These are phyloP conservation scores for Metridium senile DNA, from an alignment of 92 coral and sea anemone species.

Conservation along the genomic window DNA sequence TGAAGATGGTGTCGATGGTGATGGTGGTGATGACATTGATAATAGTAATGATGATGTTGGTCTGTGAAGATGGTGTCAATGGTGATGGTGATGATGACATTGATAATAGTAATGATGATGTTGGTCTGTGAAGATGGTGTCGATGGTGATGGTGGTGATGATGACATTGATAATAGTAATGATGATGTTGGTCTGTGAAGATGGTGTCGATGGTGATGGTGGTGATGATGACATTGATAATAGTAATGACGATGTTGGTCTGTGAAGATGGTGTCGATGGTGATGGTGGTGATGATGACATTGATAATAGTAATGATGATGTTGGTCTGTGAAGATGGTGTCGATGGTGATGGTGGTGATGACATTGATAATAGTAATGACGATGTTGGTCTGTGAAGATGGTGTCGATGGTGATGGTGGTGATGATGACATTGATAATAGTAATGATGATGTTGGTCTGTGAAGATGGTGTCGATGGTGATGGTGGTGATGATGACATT, in stretches of 20 bases:
- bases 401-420: background rate
- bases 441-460: constrained; percentile 2
- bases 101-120: background rate
- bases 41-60: background rate
- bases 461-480: background rate
- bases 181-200: no score
- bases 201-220: background rate
- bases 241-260: no score
- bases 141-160: background rate
- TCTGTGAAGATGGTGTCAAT: background rate
- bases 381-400: background rate
- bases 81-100: background rate
- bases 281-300: background rate
- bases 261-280: background rate
- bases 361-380: background rate
- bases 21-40: background rate
- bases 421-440: background rate
- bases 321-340: background rate
- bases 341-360: background rate
- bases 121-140: no score
- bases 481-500: background rate
- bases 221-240: background rate
- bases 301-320: background rate
- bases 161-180: background rate
- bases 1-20: background rate